Conservation (phyloP, 2,113 vertebrate species). For the Actenoides lindsayi region DNA sequence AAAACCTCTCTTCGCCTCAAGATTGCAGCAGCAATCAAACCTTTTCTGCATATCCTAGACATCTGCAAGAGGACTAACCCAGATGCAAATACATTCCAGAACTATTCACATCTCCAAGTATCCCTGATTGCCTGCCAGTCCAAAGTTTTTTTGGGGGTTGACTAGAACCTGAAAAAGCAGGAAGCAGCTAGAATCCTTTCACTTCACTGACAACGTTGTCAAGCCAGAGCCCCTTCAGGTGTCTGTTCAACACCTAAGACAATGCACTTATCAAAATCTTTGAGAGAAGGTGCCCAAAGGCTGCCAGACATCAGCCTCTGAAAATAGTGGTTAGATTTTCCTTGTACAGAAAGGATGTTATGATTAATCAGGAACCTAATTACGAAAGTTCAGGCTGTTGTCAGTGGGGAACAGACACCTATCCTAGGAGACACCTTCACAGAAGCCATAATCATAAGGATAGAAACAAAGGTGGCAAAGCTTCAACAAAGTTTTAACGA, state of each 20-base stretch:
- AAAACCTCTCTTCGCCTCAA: not conserved
- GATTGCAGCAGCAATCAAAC: not conserved
- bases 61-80: not conserved
- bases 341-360: not conserved
- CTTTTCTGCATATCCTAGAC: not conserved
- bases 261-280: not conserved
- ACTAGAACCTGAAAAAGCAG: not conserved
- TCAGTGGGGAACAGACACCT: not conserved
- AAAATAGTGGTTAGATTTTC: not conserved
- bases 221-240: not conserved
- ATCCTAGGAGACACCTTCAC: not conserved
- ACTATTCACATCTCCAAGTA: not conserved
- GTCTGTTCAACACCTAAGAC: not conserved
- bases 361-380: conserved; percentile 24
- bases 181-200: not conserved
- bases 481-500: not conserved
- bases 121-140: not conserved
- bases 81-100: not conserved
- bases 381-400: not conserved
- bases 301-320: fast-evolving
- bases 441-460: not conserved
- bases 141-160: not conserved
- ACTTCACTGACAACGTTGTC: fast-evolving
- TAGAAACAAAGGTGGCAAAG: not conserved
- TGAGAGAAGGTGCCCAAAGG: not conserved